Conservation (phyloP, 2,113 vertebrate species). For the Protobothrops flavoviridis region DNA sequence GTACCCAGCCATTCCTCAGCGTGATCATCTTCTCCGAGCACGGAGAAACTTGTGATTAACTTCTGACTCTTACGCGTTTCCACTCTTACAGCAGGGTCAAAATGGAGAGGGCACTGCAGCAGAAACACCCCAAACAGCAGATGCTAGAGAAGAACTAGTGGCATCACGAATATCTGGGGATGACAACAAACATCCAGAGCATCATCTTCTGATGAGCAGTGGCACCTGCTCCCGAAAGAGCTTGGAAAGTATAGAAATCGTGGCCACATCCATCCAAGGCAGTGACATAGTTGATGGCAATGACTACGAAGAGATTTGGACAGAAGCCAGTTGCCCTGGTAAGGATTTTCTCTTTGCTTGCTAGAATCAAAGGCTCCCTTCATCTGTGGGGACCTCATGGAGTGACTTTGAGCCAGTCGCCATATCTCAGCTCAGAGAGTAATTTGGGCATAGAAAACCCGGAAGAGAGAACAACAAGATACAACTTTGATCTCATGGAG, state of each 20-base stretch:
- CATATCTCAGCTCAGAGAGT: neutral
- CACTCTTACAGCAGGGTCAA: neutral
- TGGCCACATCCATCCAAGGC: neutral
- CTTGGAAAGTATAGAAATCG: accelerated
- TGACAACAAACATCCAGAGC: neutral
- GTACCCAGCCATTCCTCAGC: neutral
- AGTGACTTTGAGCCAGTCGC: neutral
- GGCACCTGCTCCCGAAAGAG: accelerated
- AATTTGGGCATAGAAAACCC: neutral
- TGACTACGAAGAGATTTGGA: neutral
- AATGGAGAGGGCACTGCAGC: neutral
- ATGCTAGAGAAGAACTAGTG: no score
- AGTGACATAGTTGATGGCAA: neutral
- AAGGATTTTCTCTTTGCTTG: neutral
- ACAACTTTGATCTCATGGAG: neutral
- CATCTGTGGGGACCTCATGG: neutral
- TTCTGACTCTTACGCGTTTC: neutral
- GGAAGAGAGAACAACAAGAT: neutral
- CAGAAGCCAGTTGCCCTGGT: neutral
- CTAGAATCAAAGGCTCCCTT: neutral
- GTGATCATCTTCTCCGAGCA: neutral
- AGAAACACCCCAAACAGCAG: neutral
- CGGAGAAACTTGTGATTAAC: neutral
- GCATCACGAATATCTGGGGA: neutral
- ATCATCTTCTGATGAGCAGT: neutral